Evolutionary conservation across 2,113 vertebrate species (phyloP).

Genomic region (Australoheros scitulus): DNA sequence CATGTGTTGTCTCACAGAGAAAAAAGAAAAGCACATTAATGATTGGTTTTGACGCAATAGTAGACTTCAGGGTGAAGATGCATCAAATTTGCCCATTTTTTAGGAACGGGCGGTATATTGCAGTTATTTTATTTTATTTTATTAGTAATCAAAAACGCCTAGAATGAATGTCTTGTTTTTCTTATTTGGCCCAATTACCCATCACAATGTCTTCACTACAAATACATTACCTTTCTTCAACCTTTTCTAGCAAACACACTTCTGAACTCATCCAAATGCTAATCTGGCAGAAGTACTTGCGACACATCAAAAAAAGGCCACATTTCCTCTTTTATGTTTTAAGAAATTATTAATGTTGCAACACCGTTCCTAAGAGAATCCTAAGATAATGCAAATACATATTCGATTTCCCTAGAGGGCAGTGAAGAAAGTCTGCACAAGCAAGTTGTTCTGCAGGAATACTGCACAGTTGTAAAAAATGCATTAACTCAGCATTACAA

Average conservation of each 20-base stretch:
- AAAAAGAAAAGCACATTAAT: neutral
- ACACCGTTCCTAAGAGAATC: conserved; percentile 65
- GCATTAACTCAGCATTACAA: conserved; percentile 63
- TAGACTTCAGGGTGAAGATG: too few relatives aligned
- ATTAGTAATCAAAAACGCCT: neutral
- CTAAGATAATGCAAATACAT: conserved; percentile 74
- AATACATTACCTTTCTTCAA: conserved; percentile 23
- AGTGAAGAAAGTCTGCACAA: conserved; percentile 57
- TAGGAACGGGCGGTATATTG: neutral
- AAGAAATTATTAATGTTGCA: conserved; percentile 80
- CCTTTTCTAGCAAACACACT: conserved; percentile 12
- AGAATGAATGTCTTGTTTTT: neutral
- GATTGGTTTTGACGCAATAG: neutral
- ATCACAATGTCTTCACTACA: neutral
- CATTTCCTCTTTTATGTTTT: conserved; percentile 71
- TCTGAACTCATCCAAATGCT: conserved; percentile 48
- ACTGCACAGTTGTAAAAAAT: conserved; percentile 49
- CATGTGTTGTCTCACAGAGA: neutral
- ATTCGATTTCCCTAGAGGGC: conserved; percentile 76
- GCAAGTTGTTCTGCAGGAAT: conserved; percentile 60
- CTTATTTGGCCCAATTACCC: neutral
- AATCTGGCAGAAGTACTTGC: conserved; percentile 59
- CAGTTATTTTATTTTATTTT: neutral
- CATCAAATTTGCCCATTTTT: too few relatives aligned
- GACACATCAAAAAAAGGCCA: conserved; percentile 56